Evolutionary conservation across 2,113 vertebrate genomes (phyloP).

Genomic region (Erythrocercus mccallii): DNA sequence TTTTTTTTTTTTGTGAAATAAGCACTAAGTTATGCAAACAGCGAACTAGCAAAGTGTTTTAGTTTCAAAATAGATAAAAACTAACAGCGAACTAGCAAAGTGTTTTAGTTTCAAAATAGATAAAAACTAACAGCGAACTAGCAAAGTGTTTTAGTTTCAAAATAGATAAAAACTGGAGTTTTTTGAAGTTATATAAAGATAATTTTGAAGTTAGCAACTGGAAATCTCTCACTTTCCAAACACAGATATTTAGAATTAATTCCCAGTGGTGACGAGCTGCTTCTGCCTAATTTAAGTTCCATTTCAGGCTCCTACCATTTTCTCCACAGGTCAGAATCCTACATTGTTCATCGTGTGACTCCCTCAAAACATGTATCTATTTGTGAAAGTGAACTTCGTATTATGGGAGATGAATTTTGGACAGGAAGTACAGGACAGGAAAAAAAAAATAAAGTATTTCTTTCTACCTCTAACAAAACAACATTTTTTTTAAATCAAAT

Average conservation of each 20-base stretch:
- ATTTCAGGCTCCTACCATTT: not conserved
- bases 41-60: not conserved
- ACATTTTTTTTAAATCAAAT: not conserved
- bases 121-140: not conserved
- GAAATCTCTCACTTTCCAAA: not conserved
- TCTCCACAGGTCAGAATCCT: not conserved
- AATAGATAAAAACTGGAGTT: not conserved
- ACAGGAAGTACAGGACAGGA: not conserved
- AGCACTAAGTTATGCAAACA: not conserved
- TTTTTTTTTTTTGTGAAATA: not conserved
- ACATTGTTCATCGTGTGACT: accelerated
- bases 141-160: not conserved
- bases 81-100: not conserved
- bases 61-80: not conserved
- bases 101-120: not conserved
- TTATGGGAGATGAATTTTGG: not conserved
- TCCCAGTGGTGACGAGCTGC: not conserved
- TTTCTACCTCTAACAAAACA: not conserved
- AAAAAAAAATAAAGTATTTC: not conserved
- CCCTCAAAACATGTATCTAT: not conserved
- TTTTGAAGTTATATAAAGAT: not conserved
- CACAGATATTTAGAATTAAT: not conserved
- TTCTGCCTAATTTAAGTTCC: not conserved
- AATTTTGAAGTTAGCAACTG: not conserved
- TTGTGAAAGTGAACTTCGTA: not conserved